phyloP scores from a whole-genome alignment of 2,797 vertebrate genomes.

The Gymnothorax javanicus region DNA sequence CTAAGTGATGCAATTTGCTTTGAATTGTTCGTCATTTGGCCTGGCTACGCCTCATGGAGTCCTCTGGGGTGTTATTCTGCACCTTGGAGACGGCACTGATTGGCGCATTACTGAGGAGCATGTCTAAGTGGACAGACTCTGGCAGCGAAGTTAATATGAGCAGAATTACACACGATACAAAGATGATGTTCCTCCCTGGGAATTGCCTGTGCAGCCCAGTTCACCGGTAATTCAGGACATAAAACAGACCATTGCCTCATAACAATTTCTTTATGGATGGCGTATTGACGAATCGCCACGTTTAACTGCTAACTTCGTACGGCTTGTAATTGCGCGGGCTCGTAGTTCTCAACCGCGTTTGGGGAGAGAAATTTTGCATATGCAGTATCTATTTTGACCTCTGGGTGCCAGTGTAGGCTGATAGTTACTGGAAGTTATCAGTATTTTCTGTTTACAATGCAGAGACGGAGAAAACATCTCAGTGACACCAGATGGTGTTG shows the following conservation, averaged over 20 bases:
- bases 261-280: slow-evolving; percentile 5
- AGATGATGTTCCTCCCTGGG: slow-evolving; percentile 32
- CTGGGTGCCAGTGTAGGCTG: slow-evolving; percentile 68
- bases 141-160: slow-evolving; percentile 50
- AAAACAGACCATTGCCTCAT: slow-evolving; percentile 34
- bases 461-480: slow-evolving; percentile 39
- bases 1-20: slow-evolving; percentile 64
- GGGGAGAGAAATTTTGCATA: neutral
- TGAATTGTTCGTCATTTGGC: slow-evolving; percentile 69
- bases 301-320: slow-evolving; percentile 32
- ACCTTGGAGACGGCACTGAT: slow-evolving; percentile 66
- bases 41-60: slow-evolving; percentile 69
- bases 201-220: slow-evolving; percentile 25
- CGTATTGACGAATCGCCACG: slow-evolving; percentile 19
- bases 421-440: slow-evolving; percentile 11
- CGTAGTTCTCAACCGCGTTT: neutral
- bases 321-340: neutral
- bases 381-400: slow-evolving; percentile 49
- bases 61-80: slow-evolving; percentile 65
- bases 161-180: slow-evolving; percentile 45
- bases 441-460: slow-evolving; percentile 37
- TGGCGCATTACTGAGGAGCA: slow-evolving; percentile 66
- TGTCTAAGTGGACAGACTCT: slow-evolving; percentile 67
- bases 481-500: slow-evolving; percentile 58
- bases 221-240: slow-evolving; percentile 27